Evolutionary conservation across 2,113 vertebrate species (phyloP), one percentile per base, ranked within the genome.

Genomic region (Alligator sinensis): DNA sequence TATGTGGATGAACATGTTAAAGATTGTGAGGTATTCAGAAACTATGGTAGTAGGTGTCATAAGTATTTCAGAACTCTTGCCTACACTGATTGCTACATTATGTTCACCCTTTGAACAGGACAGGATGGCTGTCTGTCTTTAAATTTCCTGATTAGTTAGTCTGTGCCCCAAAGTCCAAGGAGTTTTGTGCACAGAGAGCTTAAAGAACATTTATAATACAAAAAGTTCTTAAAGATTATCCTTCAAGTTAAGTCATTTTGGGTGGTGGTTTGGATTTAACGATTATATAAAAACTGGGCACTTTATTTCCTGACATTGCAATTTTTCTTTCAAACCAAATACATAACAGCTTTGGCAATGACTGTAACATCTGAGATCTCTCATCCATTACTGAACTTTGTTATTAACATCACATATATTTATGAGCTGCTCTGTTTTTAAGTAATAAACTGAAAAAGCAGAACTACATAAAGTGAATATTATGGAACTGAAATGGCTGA

Each of bases 371-470:
- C 38, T 22, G 77, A 84, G 30, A 89, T 86, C 25, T 22, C n/a
- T 81, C n/a, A 68, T 79, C 84, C 16, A 19, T 93, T 82, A 95
- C 9, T 17, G 30, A 74, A 85, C 82, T 90, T 95, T 95, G 62
- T 89, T 85, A 64, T 89, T 81, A 87, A 89, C 19, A 30, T 80
- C 27, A 21, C 15, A 91, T 21, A 77, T 5, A 17, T 95, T 96
- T 92, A 86, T 0, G 7, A 92, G 17, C 19, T 55, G 87, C 74
- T 93, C 60, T 92, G 64, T 81, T 87, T 95, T 89, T 89, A 91
- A n/a, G 78, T 87, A 93, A 85, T 82, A 95, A 95, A 93, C 74
- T 82, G 58, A 62, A 93, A 90, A 91, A 91, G 61, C 63, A 86
- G 62, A 90, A 89, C 88, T 91, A 86, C 11, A 90, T 93, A 94